Evolutionary conservation across 2,888 invertebrate species (phyloP), one percentile per base, ranked within the genome.

Genomic region (Dusona sp.): DNA sequence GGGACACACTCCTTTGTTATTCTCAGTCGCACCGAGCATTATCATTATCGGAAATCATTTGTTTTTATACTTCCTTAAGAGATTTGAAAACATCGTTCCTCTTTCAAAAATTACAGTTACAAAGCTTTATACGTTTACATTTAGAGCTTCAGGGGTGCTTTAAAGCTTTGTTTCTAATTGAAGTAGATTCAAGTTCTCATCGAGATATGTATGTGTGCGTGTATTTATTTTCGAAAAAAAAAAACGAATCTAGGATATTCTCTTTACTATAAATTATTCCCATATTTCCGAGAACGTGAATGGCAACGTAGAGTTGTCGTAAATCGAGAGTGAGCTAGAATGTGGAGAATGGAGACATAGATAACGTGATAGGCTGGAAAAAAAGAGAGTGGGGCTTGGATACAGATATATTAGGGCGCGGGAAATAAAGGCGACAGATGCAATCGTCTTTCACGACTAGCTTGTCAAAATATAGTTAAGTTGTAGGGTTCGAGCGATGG

Each of bases 381-480:
- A n/a, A 84, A 74, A 29, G 19, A 22, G 48, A 51, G 33, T 51
- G n/a, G 54, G 36, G 51, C 48, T 29, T 13, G 38, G 64, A 13
- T 9, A 48, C 75, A 51, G 65, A 77, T 45, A 74, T 51, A 73
- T 33, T 29, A 74, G 29, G 77, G 70, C 33, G 70, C 33, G 67
- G 42, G 57, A 84, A 70, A 74, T 51, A 80, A 84, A 61, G 61
- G 77, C 70, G 80, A 84, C 83, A 84, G 86, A 84, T 84, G 86
- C 84, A 68, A 84, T 86, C 81, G 84, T 81, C 75, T 83, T 65
- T 81, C 73, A 64, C 86, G 78, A 73, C 78, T 86, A 51, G 84
- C 65, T 61, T 86, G 86, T 86, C 86, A 86, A 84, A 86, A 84
- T 78, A 85, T 61, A 67, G 83, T 78, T 77, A 83, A 86, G 75